Percentiles rank a stretch among this genome's conserved stretches.
Evolutionary conservation across 2,113 vertebrate genomes (phyloP).

Genomic region (Deroptyus accipitrinus): DNA sequence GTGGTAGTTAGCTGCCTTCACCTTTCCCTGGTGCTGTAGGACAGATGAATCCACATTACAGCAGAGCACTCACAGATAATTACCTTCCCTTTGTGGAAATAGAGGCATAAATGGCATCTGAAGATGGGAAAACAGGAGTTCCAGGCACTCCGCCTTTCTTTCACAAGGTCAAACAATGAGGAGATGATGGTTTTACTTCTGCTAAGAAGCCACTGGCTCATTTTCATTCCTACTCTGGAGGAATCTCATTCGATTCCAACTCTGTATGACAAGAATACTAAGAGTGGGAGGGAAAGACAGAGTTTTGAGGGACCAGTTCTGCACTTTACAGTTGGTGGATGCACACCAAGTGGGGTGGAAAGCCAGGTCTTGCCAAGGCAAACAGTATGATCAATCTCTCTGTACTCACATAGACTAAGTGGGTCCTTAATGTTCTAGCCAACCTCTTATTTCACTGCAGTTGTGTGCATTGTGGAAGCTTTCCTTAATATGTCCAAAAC

Average conservation of each 20-base stretch:
- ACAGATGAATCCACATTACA: background rate
- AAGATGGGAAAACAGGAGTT: background rate
- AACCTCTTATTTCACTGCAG: background rate
- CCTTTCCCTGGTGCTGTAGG: background rate
- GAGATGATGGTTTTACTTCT: background rate
- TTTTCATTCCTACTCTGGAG: background rate
- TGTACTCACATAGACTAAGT: background rate
- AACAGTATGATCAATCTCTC: background rate
- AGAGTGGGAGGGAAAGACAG: background rate
- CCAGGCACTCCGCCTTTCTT: background rate
- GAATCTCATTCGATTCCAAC: background rate
- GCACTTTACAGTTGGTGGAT: background rate
- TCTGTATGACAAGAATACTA: background rate
- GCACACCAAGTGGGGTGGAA: fast-evolving
- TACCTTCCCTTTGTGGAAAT: background rate
- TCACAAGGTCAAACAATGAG: background rate
- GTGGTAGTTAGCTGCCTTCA: background rate
- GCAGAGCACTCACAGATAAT: background rate
- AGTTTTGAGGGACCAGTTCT: background rate
- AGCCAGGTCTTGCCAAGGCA: background rate
- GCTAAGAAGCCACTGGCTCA: fast-evolving
- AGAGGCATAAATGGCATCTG: background rate
- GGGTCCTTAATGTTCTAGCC: background rate
- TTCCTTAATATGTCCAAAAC: background rate
- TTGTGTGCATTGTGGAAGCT: background rate